Conservation (phyloP, 2,888 invertebrate genomes). For the Podabrus alpinus region DNA sequence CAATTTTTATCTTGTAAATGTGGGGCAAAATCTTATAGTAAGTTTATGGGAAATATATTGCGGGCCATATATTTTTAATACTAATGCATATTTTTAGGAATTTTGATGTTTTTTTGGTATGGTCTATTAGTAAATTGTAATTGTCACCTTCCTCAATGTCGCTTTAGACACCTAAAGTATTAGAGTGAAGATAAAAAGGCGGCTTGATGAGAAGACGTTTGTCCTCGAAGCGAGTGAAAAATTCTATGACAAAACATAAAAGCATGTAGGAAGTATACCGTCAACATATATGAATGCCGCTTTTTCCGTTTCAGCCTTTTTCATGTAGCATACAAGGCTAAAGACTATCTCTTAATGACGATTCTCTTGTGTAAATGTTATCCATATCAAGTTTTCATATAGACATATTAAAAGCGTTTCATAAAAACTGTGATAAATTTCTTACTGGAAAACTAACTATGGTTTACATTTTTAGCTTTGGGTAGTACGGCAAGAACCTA, state of each 20-base stretch:
- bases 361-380: conserved; percentile 35
- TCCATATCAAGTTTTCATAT: conserved; percentile 37
- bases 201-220: conserved; percentile 49
- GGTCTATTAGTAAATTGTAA: conserved; percentile 49
- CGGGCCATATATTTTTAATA: background rate
- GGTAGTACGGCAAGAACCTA: conserved; percentile 36
- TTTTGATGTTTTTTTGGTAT: background rate
- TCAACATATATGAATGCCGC: conserved; percentile 46
- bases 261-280: conserved; percentile 48
- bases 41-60: background rate
- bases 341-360: conserved; percentile 44
- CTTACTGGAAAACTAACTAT: conserved; percentile 39
- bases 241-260: conserved; percentile 48
- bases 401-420: conserved; percentile 36
- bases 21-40: background rate
- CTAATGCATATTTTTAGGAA: background rate
- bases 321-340: conserved; percentile 41
- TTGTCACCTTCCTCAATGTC: conserved; percentile 51
- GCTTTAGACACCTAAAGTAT: conserved; percentile 51
- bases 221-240: conserved; percentile 49
- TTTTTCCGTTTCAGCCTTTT: conserved; percentile 48
- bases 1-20: background rate
- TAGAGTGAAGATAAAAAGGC: conserved; percentile 52
- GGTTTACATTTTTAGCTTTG: conserved; percentile 40
- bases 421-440: conserved; percentile 38